A percentile compares a stretch with the other conserved stretches of the same genome.
Evolutionary conservation across 2,797 vertebrate species (phyloP).

Genomic region (Tadarida brasiliensis): DNA sequence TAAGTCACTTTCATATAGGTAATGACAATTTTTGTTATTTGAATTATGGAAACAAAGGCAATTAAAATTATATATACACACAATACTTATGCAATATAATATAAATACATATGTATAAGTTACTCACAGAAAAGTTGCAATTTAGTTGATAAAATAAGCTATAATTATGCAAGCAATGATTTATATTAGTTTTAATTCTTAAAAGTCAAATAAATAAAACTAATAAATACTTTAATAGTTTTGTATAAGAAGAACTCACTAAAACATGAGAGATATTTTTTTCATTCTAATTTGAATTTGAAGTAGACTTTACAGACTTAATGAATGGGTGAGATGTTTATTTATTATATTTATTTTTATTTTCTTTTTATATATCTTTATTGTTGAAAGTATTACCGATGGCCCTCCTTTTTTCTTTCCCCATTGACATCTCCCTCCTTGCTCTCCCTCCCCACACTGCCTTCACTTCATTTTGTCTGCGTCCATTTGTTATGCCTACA

Average conservation of each 20-base stretch:
- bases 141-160: not conserved
- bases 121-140: not conserved
- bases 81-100: not conserved
- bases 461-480: too few relatives aligned
- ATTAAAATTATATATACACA: not conserved
- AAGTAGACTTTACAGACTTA: not conserved
- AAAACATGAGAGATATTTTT: not conserved
- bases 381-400: too few relatives aligned
- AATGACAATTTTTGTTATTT: conserved; percentile 30
- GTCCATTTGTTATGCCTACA: too few relatives aligned
- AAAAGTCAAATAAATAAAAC: not conserved
- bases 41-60: conserved; percentile 23
- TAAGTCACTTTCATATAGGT: not conserved
- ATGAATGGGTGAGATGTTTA: not conserved
- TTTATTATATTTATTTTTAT: not conserved
- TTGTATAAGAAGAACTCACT: not conserved
- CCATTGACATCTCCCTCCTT: too few relatives aligned
- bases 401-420: too few relatives aligned
- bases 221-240: not conserved
- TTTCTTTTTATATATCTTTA: too few relatives aligned
- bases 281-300: not conserved
- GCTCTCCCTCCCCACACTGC: too few relatives aligned
- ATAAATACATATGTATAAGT: not conserved
- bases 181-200: conserved; percentile 23
- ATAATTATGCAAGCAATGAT: not conserved